These are phyloP conservation scores for Glandiceps talaboti DNA, from an alignment of 53 echinoderm and acorn worm genomes.

Conservation along the genomic window DNA sequence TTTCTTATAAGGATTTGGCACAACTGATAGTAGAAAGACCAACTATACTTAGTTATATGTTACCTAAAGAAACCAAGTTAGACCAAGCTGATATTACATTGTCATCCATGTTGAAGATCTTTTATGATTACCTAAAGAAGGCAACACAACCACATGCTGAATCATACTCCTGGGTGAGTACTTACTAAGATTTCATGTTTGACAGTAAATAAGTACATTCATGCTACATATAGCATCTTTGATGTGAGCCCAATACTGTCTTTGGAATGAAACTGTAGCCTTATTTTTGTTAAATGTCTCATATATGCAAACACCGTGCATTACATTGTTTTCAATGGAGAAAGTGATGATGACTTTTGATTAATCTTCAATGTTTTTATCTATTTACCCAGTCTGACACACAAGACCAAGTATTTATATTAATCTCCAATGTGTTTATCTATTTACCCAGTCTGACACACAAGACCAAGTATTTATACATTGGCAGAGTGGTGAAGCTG, in stretches of 20 bases:
- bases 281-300: no score
- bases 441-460: slow-evolving; percentile 35
- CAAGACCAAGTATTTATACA: slow-evolving; percentile 84
- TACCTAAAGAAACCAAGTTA: slow-evolving; percentile 40
- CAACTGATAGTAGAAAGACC: slow-evolving; percentile 89
- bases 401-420: slow-evolving; percentile 84
- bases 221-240: no score
- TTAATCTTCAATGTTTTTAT: no score
- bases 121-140: slow-evolving; percentile 54
- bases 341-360: no score
- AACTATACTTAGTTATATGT: slow-evolving; percentile 59
- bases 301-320: no score
- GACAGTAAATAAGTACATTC: no score
- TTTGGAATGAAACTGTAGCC: no score
- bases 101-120: slow-evolving; percentile 73
- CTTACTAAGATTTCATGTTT: no score
- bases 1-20: slow-evolving; percentile 53
- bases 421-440: no score
- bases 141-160: slow-evolving; percentile 71
- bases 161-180: slow-evolving; percentile 94
- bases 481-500: slow-evolving; percentile 61
- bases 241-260: no score
- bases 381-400: slow-evolving; percentile 35
- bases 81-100: slow-evolving; percentile 20
- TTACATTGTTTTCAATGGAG: no score